Conservation (phyloP, 2,888 invertebrate genomes). For the Cerastis leucographa region DNA sequence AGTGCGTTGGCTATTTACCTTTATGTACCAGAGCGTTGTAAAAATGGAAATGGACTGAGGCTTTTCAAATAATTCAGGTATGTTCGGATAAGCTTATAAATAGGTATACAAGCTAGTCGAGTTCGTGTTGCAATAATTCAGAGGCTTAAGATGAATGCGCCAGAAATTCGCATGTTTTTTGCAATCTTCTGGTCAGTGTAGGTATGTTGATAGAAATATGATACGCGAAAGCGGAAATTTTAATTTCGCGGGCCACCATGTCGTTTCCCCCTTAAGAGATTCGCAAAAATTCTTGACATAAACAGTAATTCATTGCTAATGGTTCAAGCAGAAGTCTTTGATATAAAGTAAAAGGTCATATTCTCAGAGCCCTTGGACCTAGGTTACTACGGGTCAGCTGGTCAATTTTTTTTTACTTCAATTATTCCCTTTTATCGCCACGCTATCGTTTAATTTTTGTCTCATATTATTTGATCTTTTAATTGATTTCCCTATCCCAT, state of each 20-base stretch:
- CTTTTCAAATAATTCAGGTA: constrained; percentile 31
- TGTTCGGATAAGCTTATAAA: neutral
- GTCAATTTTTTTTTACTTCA: neutral
- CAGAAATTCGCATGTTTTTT: too few relatives aligned
- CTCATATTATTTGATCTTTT: neutral
- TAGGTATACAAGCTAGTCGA: neutral
- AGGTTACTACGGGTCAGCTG: neutral
- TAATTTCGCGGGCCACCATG: too few relatives aligned
- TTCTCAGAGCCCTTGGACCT: neutral
- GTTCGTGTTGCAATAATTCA: neutral
- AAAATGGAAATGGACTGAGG: constrained; percentile 14
- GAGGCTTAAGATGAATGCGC: neutral
- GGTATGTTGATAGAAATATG: too few relatives aligned
- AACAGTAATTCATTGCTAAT: neutral
- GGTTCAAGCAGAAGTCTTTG: neutral
- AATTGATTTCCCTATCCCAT: neutral
- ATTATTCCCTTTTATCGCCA: neutral
- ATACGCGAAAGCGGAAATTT: too few relatives aligned
- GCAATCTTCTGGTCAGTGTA: too few relatives aligned
- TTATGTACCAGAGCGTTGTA: neutral
- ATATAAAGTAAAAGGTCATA: neutral
- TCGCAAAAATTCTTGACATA: neutral
- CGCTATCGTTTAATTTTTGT: neutral
- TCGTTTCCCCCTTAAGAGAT: neutral
- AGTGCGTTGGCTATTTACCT: constrained; percentile 32